These are phyloP conservation scores for Ceriagrion tenellum DNA, from an alignment of 2,888 invertebrate species.

Conservation along the genomic window DNA sequence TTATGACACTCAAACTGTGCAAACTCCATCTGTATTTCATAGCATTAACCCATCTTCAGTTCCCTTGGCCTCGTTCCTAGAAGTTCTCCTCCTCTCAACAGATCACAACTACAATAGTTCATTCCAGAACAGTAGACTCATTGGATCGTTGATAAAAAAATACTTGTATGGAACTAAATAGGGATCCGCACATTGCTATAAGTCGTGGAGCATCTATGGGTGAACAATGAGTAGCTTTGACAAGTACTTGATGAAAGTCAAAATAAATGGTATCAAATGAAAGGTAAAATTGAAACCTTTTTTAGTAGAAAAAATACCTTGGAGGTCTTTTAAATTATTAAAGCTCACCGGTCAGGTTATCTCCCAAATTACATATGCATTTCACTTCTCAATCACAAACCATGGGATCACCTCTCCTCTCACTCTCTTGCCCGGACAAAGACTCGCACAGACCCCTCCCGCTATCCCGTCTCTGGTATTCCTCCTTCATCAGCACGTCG, in stretches of 20 bases:
- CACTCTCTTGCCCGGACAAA: conserved; percentile 24
- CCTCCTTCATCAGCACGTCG: conserved; percentile 50
- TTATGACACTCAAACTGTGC: conserved; percentile 41
- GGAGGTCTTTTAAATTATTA: conserved; percentile 63
- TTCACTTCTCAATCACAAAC: conserved; percentile 64
- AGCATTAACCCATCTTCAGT: conserved; percentile 33
- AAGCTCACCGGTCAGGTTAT: conserved; percentile 63
- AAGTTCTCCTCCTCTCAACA: conserved; percentile 29
- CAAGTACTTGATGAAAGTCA: conserved; percentile 39
- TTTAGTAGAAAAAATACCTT: conserved; percentile 60
- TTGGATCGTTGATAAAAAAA: conserved; percentile 52
- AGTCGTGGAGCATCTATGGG: conserved; percentile 43
- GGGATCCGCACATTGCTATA: conserved; percentile 40
- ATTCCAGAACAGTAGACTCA: conserved; percentile 48
- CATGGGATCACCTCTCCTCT: conserved; percentile 63
- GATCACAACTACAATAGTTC: conserved; percentile 58
- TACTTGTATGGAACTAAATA: conserved; percentile 56
- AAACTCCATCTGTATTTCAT: conserved; percentile 38
- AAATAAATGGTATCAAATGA: conserved; percentile 36
- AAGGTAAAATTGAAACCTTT: conserved; percentile 44
- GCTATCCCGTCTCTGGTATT: conserved; percentile 37
- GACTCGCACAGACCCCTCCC: conserved; percentile 21
- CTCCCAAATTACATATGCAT: conserved; percentile 57
- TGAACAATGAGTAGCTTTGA: conserved; percentile 47
- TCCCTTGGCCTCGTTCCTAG: conserved; percentile 53